A percentile compares a stretch with the other conserved stretches of the same genome.
Conservation (phyloP, 2,113 vertebrate species). For the Aldabrachelys gigantea region DNA sequence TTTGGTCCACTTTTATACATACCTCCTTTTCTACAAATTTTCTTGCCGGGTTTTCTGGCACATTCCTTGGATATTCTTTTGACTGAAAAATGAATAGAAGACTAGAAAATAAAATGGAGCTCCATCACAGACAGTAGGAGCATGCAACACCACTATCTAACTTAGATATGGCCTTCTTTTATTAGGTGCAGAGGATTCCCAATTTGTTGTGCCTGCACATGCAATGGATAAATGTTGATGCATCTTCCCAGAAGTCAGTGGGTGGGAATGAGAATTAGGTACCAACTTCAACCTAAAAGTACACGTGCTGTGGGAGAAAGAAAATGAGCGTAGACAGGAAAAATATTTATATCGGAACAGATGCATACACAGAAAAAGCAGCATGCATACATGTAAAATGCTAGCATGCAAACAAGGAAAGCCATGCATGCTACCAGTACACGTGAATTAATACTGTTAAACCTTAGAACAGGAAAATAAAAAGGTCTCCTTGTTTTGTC, state of each 20-base stretch:
- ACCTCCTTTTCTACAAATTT: slow-evolving; percentile 99
- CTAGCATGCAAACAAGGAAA: slow-evolving; percentile 87
- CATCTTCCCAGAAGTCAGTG: slow-evolving; percentile 86
- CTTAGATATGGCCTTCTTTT: slow-evolving; percentile 79
- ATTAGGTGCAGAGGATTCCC: slow-evolving; percentile 82
- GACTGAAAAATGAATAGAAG: slow-evolving; percentile 99
- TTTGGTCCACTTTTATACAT: slow-evolving; percentile 91
- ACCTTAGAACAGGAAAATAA: slow-evolving; percentile 76
- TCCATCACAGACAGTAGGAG: slow-evolving; percentile 92
- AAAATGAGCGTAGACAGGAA: slow-evolving; percentile 73
- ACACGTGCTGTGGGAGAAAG: slow-evolving; percentile 83
- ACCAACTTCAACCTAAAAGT: slow-evolving; percentile 84
- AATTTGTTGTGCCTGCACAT: slow-evolving; percentile 88
- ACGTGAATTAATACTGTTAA: slow-evolving; percentile 80
- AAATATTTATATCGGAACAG: slow-evolving; percentile 68
- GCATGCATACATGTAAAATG: slow-evolving; percentile 86
- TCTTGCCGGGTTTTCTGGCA: slow-evolving; percentile 99
- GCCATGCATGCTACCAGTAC: slow-evolving; percentile 87
- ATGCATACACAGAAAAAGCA: slow-evolving; percentile 78
- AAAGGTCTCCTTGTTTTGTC: slow-evolving; percentile 76
- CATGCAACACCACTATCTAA: slow-evolving; percentile 92
- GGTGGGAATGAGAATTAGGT: slow-evolving; percentile 80
- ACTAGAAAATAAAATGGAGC: slow-evolving; percentile 99
- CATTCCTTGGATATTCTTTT: slow-evolving; percentile 99
- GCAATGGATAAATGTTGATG: slow-evolving; percentile 91